Conservation (phyloP, 2,113 vertebrate genomes). For the Electrona antarctica region DNA sequence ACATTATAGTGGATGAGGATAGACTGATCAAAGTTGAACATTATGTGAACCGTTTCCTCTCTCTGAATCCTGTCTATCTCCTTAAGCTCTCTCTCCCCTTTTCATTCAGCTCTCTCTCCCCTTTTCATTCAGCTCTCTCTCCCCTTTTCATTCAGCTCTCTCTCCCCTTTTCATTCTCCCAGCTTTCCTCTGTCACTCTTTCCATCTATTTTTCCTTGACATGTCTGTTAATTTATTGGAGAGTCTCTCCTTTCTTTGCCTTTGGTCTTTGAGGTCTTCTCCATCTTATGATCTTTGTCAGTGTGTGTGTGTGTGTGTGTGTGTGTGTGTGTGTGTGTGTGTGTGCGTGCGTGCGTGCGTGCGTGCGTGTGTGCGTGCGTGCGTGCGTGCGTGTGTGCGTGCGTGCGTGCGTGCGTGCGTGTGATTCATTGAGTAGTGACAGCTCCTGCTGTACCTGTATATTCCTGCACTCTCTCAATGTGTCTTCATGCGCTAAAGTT, state of each 20-base stretch:
- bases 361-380: too few relatives aligned
- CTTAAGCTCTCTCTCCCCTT: too few relatives aligned
- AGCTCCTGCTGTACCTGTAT: conserved; percentile 48
- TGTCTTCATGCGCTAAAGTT: conserved; percentile 56
- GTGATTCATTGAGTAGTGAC: conserved; percentile 36
- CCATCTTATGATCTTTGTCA: background rate
- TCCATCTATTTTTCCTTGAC: background rate
- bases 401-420: conserved; percentile 17
- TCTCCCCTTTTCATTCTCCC: background rate
- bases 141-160: too few relatives aligned
- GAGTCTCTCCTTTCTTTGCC: background rate
- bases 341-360: background rate
- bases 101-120: too few relatives aligned
- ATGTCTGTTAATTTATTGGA: background rate
- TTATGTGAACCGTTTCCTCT: too few relatives aligned
- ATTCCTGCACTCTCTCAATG: conserved; percentile 42
- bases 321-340: background rate
- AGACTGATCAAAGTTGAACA: too few relatives aligned
- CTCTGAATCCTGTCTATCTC: too few relatives aligned
- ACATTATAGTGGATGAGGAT: too few relatives aligned
- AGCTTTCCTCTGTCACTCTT: background rate
- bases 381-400: too few relatives aligned
- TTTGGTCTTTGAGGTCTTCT: background rate
- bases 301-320: background rate
- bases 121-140: too few relatives aligned